Percentiles rank a stretch among this genome's conserved stretches.
Conservation (phyloP, 2,888 invertebrate genomes). For the Campoplex nolae region DNA sequence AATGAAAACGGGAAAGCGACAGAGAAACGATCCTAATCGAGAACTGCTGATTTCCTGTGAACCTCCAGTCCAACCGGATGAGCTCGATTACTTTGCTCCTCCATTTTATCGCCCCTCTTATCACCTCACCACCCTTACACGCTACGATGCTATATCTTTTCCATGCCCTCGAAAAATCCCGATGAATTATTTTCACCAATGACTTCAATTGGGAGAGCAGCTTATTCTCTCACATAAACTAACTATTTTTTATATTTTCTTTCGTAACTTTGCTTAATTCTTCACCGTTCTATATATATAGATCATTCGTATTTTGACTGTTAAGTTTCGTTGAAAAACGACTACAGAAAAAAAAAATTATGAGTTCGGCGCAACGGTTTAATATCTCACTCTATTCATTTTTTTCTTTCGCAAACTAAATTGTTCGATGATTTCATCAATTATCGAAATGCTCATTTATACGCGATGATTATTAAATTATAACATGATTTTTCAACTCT, state of each 20-base stretch:
- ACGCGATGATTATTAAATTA: not conserved
- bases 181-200: constrained; percentile 5
- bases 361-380: not conserved
- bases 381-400: not conserved
- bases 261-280: not conserved
- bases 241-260: not conserved
- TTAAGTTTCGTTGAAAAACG: not conserved
- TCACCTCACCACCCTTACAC: constrained; percentile 12
- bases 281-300: not conserved
- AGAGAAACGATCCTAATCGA: constrained; percentile 62
- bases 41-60: constrained; percentile 55
- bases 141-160: not conserved
- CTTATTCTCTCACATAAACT: not conserved
- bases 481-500: not conserved
- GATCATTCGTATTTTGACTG: not conserved
- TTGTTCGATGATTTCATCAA: not conserved
- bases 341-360: not conserved
- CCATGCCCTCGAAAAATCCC: not conserved
- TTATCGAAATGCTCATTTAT: not conserved
- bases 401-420: not conserved
- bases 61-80: constrained; percentile 44
- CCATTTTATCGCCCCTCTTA: constrained; percentile 15
- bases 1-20: constrained; percentile 52
- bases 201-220: not conserved
- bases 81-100: constrained; percentile 54